Evolutionary conservation across 2,797 vertebrate genomes (phyloP).

Genomic region (Sardinella longiceps): DNA sequence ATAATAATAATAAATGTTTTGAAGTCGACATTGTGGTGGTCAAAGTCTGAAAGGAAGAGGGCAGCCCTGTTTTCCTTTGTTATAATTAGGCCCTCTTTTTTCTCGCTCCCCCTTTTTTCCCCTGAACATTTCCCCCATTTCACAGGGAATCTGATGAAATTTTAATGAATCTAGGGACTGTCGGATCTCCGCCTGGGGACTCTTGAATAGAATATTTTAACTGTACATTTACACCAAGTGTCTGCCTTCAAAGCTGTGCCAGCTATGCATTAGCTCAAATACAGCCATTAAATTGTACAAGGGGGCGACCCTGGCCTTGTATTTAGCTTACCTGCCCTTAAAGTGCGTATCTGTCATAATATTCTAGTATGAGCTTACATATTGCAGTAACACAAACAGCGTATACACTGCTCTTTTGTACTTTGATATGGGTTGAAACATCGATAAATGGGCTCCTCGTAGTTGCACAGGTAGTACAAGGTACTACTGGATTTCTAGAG

Average conservation of each 20-base stretch:
- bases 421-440: neutral
- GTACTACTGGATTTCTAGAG: neutral
- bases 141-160: constrained; percentile 97
- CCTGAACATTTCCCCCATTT: constrained; percentile 78
- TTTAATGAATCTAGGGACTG: constrained; percentile 98
- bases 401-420: neutral
- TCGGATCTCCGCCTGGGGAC: constrained; percentile 94
- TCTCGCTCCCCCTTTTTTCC: constrained; percentile 78
- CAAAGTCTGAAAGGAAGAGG: constrained; percentile 48
- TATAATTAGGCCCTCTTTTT: constrained; percentile 84
- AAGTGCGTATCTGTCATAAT: neutral
- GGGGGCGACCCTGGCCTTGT: constrained; percentile 68
- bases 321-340: constrained; percentile 59
- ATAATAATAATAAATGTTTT: neutral
- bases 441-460: neutral
- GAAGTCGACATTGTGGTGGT: neutral
- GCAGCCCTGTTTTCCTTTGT: constrained; percentile 79
- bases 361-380: neutral
- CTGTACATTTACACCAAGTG: constrained; percentile 99
- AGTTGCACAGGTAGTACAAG: neutral
- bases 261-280: constrained; percentile 91
- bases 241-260: constrained; percentile 93
- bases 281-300: constrained; percentile 82
- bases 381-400: neutral
- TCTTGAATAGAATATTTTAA: constrained; percentile 96